Evolutionary conservation across 2,113 vertebrate species (phyloP).

Genomic region (Chlamydotis undulata): DNA sequence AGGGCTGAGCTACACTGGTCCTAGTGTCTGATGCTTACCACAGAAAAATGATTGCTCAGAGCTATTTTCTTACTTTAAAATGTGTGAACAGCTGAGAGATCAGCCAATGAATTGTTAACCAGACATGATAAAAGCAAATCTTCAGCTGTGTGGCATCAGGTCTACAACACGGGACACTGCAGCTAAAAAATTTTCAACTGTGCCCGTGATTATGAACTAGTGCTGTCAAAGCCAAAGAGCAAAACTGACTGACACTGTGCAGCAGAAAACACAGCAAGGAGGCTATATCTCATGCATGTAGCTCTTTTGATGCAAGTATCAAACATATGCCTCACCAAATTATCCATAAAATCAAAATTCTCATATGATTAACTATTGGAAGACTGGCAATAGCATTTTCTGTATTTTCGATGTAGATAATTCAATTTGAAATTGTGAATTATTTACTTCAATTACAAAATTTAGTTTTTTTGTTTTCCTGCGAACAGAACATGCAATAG

Average conservation of each 20-base stretch:
- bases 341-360: background rate
- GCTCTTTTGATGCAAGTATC: background rate
- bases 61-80: conserved; percentile 34
- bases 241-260: background rate
- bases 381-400: background rate
- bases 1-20: background rate
- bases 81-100: background rate
- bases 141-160: background rate
- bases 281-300: background rate
- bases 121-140: background rate
- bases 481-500: background rate
- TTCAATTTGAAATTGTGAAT: background rate
- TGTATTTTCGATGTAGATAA: background rate
- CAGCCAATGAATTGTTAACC: background rate
- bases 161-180: background rate
- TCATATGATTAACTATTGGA: background rate
- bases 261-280: background rate
- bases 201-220: background rate
- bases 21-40: background rate
- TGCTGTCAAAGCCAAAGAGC: background rate
- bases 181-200: background rate
- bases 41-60: conserved; percentile 7
- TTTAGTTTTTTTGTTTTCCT: background rate
- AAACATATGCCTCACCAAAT: background rate
- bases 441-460: too few relatives aligned